Evolutionary conservation across 2,797 vertebrate species (phyloP).

Genomic region (Monodelphis domestica): DNA sequence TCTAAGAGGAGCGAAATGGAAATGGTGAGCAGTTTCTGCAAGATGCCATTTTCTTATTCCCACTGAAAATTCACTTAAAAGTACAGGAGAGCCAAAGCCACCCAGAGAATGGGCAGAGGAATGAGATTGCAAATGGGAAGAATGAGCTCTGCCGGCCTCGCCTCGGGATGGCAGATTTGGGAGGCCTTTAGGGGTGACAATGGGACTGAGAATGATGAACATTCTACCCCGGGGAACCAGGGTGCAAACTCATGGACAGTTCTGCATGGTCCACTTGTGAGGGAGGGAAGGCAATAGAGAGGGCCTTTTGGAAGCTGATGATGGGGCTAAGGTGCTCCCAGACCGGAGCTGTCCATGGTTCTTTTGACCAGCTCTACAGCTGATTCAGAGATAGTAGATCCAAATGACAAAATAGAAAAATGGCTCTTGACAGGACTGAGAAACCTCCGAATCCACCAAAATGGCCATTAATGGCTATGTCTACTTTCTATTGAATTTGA

Average conservation of each 20-base stretch:
- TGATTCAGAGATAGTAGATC: slow-evolving; percentile 63
- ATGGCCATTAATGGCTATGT: slow-evolving; percentile 32
- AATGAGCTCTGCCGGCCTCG: slow-evolving; percentile 56
- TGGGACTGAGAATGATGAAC: slow-evolving; percentile 47
- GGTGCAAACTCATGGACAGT: slow-evolving; percentile 49
- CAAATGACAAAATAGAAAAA: slow-evolving; percentile 55
- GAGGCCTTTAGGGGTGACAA: slow-evolving; percentile 54
- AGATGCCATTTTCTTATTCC: slow-evolving; percentile 47
- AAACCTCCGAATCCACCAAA: slow-evolving; percentile 51
- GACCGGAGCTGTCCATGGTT: slow-evolving; percentile 63
- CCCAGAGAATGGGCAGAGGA: slow-evolving; percentile 43
- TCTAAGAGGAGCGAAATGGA: slow-evolving; percentile 55
- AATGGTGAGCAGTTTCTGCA: slow-evolving; percentile 39
- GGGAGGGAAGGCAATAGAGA: slow-evolving; percentile 59
- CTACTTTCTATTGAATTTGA: slow-evolving; percentile 56
- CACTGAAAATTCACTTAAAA: slow-evolving; percentile 30
- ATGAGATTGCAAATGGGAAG: slow-evolving; percentile 47
- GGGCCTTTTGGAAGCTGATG: slow-evolving; percentile 69
- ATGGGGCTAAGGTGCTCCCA: slow-evolving; percentile 70
- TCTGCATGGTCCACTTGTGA: slow-evolving; percentile 62
- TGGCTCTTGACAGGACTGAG: slow-evolving; percentile 61
- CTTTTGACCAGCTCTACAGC: slow-evolving; percentile 61
- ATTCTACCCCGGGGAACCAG: slow-evolving; percentile 47
- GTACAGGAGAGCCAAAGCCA: slow-evolving; percentile 41
- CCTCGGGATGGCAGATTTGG: slow-evolving; percentile 49